Percentiles rank a stretch among this genome's conserved stretches.
Evolutionary conservation across 2,888 invertebrate genomes (phyloP).

Genomic region (Cosmopolites sordidus): DNA sequence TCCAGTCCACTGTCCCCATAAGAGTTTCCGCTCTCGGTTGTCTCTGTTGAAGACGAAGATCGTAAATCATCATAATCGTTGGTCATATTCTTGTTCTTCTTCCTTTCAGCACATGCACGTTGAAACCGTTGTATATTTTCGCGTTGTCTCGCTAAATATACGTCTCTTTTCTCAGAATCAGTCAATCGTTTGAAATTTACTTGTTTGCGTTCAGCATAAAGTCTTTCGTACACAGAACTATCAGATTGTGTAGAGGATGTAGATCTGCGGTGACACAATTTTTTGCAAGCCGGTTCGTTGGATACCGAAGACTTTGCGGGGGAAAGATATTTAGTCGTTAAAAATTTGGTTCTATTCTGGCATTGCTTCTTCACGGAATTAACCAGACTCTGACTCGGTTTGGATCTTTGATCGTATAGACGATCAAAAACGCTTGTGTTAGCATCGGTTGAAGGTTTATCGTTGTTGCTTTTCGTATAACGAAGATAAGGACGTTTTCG

Average conservation of each 20-base stretch:
- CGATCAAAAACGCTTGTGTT: background rate
- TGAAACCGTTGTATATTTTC: background rate
- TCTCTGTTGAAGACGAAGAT: too few species aligned
- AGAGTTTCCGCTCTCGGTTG: too few species aligned
- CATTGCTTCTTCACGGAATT: background rate
- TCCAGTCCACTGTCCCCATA: too few species aligned
- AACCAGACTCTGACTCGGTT: background rate
- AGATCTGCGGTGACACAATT: background rate
- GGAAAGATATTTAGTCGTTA: background rate
- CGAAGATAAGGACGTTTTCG: too few species aligned
- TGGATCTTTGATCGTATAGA: background rate
- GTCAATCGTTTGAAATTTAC: slow-evolving; percentile 11
- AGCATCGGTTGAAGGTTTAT: background rate
- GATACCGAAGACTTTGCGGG: background rate
- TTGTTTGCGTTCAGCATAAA: slow-evolving; percentile 16
- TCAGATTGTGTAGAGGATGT: background rate
- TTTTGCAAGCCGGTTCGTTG: background rate
- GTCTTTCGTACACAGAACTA: slow-evolving; percentile 15
- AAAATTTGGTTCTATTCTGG: background rate
- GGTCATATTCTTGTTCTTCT: too few species aligned
- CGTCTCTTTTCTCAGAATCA: slow-evolving; percentile 13
- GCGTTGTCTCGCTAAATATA: slow-evolving; percentile 6
- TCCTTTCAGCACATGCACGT: background rate
- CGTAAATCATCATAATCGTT: too few species aligned
- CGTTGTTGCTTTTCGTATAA: too few species aligned